These are phyloP conservation scores for Alethe castanea DNA, from an alignment of 2,113 vertebrate species.

Conservation along the genomic window DNA sequence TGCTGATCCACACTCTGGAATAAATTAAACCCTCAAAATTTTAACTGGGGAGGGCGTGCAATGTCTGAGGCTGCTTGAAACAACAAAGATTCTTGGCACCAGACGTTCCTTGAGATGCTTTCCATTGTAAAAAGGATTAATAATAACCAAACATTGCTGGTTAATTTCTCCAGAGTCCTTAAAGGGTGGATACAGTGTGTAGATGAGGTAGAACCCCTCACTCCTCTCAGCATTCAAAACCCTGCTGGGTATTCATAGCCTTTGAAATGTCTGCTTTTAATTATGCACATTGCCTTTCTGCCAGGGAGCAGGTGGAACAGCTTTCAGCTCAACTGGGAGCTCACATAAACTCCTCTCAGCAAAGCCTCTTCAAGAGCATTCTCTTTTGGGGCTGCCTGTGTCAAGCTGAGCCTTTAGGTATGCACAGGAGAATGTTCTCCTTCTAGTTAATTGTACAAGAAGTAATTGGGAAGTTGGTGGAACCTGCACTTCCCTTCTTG, in stretches of 20 bases:
- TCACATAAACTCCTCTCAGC: constrained; percentile 18
- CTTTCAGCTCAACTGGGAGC: constrained; percentile 26
- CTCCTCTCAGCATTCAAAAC: constrained; percentile 1
- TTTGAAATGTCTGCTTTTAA: constrained; percentile 70
- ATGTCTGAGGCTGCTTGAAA: constrained; percentile 33
- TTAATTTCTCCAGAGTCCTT: constrained; percentile 55
- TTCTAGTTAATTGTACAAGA: background rate
- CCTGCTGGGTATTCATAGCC: constrained; percentile 22
- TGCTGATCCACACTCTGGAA: constrained; percentile 27
- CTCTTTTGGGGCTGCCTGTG: background rate
- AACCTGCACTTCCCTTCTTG: background rate
- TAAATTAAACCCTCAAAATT: constrained; percentile 49
- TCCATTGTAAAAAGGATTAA: constrained; percentile 23
- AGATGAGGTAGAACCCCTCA: constrained; percentile 43
- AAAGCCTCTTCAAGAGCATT: background rate
- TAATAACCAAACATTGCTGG: constrained; percentile 38
- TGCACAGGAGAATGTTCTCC: background rate
- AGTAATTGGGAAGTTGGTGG: background rate
- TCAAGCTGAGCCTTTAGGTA: background rate
- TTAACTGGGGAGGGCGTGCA: background rate
- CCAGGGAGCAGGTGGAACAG: constrained; percentile 61
- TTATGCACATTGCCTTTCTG: constrained; percentile 22
- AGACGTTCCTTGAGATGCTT: background rate
- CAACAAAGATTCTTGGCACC: constrained; percentile 57
- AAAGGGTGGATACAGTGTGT: constrained; percentile 19